Percentiles rank a stretch among this genome's conserved stretches.
Conservation (phyloP, 2,113 vertebrate genomes). For the Laterallus jamaicensis region DNA sequence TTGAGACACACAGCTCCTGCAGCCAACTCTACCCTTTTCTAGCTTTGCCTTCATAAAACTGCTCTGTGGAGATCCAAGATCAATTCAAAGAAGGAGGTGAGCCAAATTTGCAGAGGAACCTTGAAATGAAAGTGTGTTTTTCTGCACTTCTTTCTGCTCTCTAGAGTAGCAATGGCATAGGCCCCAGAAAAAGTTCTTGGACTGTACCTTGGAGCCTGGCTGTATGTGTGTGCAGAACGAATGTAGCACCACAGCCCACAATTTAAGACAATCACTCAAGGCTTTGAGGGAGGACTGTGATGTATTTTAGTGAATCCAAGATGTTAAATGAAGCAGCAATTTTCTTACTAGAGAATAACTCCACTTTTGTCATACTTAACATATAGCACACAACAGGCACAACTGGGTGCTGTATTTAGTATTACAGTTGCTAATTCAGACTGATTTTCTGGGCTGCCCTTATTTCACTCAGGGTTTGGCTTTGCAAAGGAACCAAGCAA, state of each 20-base stretch:
- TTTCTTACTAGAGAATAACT: not conserved
- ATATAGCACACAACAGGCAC: rapidly evolving
- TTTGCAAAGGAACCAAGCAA: not conserved
- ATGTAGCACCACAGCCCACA: not conserved
- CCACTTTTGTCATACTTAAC: not conserved
- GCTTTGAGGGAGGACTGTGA: not conserved
- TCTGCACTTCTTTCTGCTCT: not conserved
- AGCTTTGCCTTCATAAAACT: not conserved
- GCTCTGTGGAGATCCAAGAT: not conserved
- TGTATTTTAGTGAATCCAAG: not conserved
- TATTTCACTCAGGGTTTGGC: not conserved
- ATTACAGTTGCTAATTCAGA: not conserved
- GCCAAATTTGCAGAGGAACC: not conserved
- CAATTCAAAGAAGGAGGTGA: not conserved
- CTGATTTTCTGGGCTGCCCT: not conserved
- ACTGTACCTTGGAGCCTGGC: not conserved
- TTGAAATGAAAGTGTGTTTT: not conserved
- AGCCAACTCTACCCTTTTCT: not conserved
- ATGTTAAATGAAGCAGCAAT: not conserved
- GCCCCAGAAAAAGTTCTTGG: not conserved
- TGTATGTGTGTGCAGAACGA: rapidly evolving
- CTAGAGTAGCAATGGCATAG: not conserved
- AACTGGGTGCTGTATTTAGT: not conserved
- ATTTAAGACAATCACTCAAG: not conserved
- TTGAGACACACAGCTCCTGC: not conserved